Conservation (phyloP, 1,140 invertebrate genomes). For the Ooceraea biroi region DNA sequence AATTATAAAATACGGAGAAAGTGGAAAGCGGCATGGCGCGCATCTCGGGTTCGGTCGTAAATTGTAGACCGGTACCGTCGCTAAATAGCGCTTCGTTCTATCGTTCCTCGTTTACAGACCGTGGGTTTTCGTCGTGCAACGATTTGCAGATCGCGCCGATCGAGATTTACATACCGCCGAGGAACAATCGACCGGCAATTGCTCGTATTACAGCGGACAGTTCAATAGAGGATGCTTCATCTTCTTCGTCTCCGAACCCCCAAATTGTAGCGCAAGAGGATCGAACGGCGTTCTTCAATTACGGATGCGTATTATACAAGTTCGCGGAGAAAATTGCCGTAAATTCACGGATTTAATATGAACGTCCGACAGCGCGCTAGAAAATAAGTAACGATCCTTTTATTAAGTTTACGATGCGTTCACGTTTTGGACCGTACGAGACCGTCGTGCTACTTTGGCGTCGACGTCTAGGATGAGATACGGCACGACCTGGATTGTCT, state of each 20-base stretch:
- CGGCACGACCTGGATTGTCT: neutral
- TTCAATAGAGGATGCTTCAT: neutral
- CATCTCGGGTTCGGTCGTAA: constrained; percentile 4
- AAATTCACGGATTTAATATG: neutral
- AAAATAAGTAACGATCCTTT: neutral
- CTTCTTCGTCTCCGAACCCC: neutral
- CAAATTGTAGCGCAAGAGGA: neutral
- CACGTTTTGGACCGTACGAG: neutral
- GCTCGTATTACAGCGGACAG: neutral
- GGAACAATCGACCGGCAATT: neutral
- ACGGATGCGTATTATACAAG: neutral
- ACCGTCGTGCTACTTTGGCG: neutral
- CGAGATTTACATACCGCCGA: neutral
- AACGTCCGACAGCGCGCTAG: neutral
- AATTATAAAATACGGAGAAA: constrained; percentile 8
- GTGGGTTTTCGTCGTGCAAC: neutral
- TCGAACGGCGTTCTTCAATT: neutral
- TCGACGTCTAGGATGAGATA: neutral
- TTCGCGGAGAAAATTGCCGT: neutral
- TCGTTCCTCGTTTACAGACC: neutral
- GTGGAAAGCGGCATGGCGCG: constrained; percentile 17
- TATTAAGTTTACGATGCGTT: neutral
- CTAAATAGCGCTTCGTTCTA: neutral
- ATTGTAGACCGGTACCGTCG: neutral
- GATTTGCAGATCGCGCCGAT: neutral